Evolutionary conservation across 1,140 invertebrate species (phyloP), one percentile per base, ranked within the genome.

Genomic region (Drosophila pectinifera): DNA sequence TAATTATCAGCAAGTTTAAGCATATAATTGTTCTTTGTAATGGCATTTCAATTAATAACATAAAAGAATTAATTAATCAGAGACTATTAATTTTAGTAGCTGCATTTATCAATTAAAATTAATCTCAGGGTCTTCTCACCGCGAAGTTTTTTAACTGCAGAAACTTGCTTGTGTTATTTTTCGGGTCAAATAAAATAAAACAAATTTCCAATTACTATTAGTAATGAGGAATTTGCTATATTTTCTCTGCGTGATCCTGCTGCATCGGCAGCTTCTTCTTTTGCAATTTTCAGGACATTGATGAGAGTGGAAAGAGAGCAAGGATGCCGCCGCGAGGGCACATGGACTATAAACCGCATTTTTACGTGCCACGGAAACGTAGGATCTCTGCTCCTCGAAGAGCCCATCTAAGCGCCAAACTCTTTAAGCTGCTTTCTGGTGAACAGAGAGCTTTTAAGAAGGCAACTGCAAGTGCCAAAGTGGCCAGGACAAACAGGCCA

Each of bases 321-420:
- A 39, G 45, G 51, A 48, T 45, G 48, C 58, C 59, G 56, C 36
- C 53, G 58, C 76, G 43, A 83, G 64, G 67, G 78, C 78, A 78
- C 67, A 78, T 73, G 62, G 56, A 63, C 82, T 80, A 74, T 81
- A 86, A 86, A 74, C 81, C 78, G 56, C 82, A 81, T 65, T 84
- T 84, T 86, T 78, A 86, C 78, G 78, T 74, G 68, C 78, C 53
- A 51, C 18, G 36, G 24, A 34, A 31, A 26, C 18, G 34, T 16
- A 16, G 41, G 26, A 46, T 56, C 45, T 45, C 34, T 22, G 45
- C 45, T 14, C 36, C 38, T 53, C 67, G 67, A 62, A 74, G 61
- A 81, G 56, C 57, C 58, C 58, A 69, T 36, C 49, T 41, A 53
- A 53, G 26, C 64, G 58, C 67, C 56, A 77, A 80, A 64, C 68